Percentiles rank a stretch among this genome's conserved stretches.
phyloP scores from a whole-genome alignment of 2,888 invertebrate species.

The Phlogophora meticulosa region DNA sequence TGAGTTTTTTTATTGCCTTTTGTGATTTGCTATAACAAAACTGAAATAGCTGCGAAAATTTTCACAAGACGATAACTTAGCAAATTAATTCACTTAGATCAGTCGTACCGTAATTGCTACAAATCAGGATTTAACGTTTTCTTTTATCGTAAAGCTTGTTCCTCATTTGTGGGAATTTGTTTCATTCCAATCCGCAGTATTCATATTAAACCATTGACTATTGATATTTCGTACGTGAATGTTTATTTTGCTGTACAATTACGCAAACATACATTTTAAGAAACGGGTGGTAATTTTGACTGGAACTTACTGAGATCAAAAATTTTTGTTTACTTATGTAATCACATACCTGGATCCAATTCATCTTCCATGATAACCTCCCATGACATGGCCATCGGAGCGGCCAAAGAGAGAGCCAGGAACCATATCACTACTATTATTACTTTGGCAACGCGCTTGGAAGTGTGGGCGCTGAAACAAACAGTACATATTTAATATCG shows the following conservation, averaged over 20 bases:
- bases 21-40: too few relatives aligned
- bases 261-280: neutral
- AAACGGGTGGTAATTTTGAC: too few relatives aligned
- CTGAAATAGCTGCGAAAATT: too few relatives aligned
- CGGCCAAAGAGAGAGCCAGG: conserved; percentile 92
- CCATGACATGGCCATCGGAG: conserved; percentile 93
- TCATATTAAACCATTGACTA: neutral
- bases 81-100: conserved; percentile 14
- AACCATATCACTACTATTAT: conserved; percentile 95
- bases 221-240: neutral
- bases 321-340: too few relatives aligned
- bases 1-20: too few relatives aligned
- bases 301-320: too few relatives aligned
- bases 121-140: conserved; percentile 6
- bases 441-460: conserved; percentile 94
- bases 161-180: neutral
- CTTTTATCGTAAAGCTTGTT: conserved; percentile 2
- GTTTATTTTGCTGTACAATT: too few relatives aligned
- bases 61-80: neutral
- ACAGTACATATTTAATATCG: conserved; percentile 30
- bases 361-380: conserved; percentile 90
- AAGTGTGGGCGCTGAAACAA: conserved; percentile 93
- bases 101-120: neutral
- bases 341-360: conserved; percentile 80
- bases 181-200: neutral